Percentiles rank a stretch among this genome's conserved stretches.
phyloP scores from a whole-genome alignment of 2,797 vertebrate genomes.

The Echiichthys vipera region DNA sequence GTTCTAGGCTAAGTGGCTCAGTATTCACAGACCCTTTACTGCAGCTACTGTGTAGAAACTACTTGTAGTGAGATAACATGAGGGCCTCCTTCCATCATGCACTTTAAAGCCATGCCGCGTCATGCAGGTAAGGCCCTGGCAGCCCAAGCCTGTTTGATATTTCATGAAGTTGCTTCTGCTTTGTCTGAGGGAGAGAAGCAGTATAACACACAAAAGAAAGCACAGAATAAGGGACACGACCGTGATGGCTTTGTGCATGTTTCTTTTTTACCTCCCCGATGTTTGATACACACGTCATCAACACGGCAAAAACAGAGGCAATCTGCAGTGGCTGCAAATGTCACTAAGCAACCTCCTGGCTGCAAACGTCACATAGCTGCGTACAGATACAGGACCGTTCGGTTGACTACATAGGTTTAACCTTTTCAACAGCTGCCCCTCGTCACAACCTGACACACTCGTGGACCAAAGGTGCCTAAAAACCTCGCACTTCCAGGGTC shows the following conservation, averaged over 20 bases:
- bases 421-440: slow-evolving; percentile 28
- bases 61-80: slow-evolving; percentile 64
- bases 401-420: slow-evolving; percentile 14
- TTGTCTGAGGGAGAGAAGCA: slow-evolving; percentile 5
- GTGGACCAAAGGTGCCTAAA: background rate
- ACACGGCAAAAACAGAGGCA: background rate
- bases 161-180: slow-evolving; percentile 30
- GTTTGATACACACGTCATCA: slow-evolving; percentile 16
- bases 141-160: slow-evolving; percentile 34
- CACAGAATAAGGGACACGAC: slow-evolving; percentile 10
- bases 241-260: background rate
- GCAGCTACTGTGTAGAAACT: slow-evolving; percentile 28
- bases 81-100: slow-evolving; percentile 59
- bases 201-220: background rate
- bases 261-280: background rate
- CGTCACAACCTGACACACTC: background rate
- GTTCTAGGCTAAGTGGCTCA: slow-evolving; percentile 3
- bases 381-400: background rate
- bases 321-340: slow-evolving; percentile 18
- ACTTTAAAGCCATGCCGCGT: slow-evolving; percentile 71
- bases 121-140: slow-evolving; percentile 65
- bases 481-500: background rate
- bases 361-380: slow-evolving; percentile 18
- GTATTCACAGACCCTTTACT: background rate
- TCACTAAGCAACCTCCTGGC: slow-evolving; percentile 15